Evolutionary conservation across 2,797 vertebrate genomes (phyloP), one percentile per base, ranked within the genome.

Genomic region (Tadarida brasiliensis): DNA sequence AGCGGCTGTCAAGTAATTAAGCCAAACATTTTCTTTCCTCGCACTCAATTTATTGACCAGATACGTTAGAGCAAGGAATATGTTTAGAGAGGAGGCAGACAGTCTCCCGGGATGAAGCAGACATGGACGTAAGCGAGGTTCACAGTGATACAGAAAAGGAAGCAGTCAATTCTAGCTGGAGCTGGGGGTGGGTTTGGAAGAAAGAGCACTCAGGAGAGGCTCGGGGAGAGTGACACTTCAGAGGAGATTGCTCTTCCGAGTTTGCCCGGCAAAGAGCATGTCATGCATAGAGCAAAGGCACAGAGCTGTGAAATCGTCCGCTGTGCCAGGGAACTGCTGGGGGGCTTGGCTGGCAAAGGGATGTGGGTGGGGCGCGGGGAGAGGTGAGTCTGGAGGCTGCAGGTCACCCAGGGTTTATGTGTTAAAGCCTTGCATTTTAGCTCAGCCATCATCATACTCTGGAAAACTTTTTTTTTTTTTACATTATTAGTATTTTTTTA

Each of bases 1-100:
- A 86, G 51, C 24, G 90, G 30, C 20, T 49, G 44, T 59, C 35
- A 96, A 54, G n/a, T 63, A 82, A 82, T 78, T 89, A 96, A 93
- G 54, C 12, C 57, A 86, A 92, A 54, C 26, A 16, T 63, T 70
- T 94, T 87, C 49, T 93, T 87, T 90, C 54, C 54, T 92, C 54
- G 65, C 51, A 82, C 2, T 78, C 57, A n/a, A 16, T 87, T 47
- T 83, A 90, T 57, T 82, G 63, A 57, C 9, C 49, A 87, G 71
- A 35, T 81, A 57, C 0, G 1, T 74, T 74, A 68, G 22, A 39
- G n/a, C 14, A 73, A 89, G 71, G 8, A 59, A 51, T 57, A 63
- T 51, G 35, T 76, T 78, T 73, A n/a, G 59, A 87, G 47, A 87
- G 22, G 65, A 82, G 35, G 74, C 28, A 49, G 65, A 20, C 30